Evolutionary conservation across 2,888 invertebrate species (phyloP), one percentile per base, ranked within the genome.

Genomic region (Drosophila cracens): DNA sequence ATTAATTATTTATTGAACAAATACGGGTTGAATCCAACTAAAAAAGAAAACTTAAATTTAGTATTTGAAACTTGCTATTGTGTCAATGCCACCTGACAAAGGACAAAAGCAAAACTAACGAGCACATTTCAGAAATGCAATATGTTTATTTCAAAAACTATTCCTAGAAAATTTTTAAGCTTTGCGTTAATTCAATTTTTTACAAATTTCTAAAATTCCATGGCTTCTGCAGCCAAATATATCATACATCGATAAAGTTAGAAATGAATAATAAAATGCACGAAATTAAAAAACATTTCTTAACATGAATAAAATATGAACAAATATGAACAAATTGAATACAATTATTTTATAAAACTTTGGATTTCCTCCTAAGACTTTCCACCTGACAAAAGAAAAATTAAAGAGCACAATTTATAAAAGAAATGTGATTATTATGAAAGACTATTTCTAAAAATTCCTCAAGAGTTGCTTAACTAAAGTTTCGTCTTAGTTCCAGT

Each of bases 61-160:
- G 25, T 46, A 25, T 46, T 16, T 8, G 7, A 4, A 25, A 13
- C 21, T 46, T 43, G 11, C 11, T 43, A 5, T 6, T 43, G 43
- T 21, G 21, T 3, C 21, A 43, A 43, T 2, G n/a, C 6, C 21
- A 43, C 1, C 43, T 1, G 21, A 1, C 3, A 8, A 38, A 18
- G 0, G 18, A 16, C 7, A 43, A 21, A 21, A 4, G 21, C 1
- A 4, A 46, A 13, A 13, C 1, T 21, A 21, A 8, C 2, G 2
- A 46, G 1, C 4, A 4, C 4, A 8, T 25, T 4, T 25, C 1
- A 25, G 0, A 25, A 46, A 25, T 21, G 7, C 46, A 16, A 25
- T 25, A 0, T 25, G 0, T 25, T 4, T 16, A 16, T 25, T 46
- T 46, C 16, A 0, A 25, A 13, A 46, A 16, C 16, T 7, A 25